Evolutionary conservation across 2,797 vertebrate species (phyloP), one percentile per base, ranked within the genome.

Genomic region (Tangara arthus): DNA sequence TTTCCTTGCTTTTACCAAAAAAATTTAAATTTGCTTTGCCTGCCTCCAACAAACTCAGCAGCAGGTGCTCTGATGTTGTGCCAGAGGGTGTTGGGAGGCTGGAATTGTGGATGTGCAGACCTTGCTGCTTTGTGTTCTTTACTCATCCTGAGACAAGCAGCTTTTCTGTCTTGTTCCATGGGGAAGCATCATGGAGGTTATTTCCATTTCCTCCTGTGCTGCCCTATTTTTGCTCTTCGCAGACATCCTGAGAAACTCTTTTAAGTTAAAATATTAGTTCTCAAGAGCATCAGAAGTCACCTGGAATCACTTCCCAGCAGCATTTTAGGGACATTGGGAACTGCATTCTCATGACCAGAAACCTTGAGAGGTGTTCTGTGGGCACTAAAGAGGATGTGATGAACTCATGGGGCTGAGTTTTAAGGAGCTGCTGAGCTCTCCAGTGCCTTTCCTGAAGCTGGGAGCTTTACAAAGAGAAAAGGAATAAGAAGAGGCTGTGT

Each of bases 321-420:
- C 57, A 27, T 13, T 35, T 35, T 32, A 9, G 32, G 53, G 46
- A 82, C 20, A 15, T 12, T 26, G 35, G 42, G 60, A 80, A 1
- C 47, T 52, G 19, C 39, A 4, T 32, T 57, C 22, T 42, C 55
- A 7, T n/a, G 12, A 6, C 15, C 55, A 57, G 49, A 49, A 81
- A 12, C 61, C 26, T 47, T 42, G n/a, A 34, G n/a, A 24, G 52
- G 7, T 0, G 1, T 2, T 49, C 42, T n/a, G 52, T 44, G 21
- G 30, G 24, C 1, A 3, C 42, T 35, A 15, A 35, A 9, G 5
- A 35, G 28, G 9, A 32, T 0, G 0, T 3, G 2, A 4, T 44
- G 64, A 42, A 20, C 41, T 70, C 2, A 0, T 50, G 9, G 32
- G 52, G 22, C 35, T 90, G 28, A 6, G 50, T 59, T 64, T 35